Base-by-base conservation (phyloP, 2,888 invertebrate genomes). In the Acanthosoma haemorrhoidale region DNA sequence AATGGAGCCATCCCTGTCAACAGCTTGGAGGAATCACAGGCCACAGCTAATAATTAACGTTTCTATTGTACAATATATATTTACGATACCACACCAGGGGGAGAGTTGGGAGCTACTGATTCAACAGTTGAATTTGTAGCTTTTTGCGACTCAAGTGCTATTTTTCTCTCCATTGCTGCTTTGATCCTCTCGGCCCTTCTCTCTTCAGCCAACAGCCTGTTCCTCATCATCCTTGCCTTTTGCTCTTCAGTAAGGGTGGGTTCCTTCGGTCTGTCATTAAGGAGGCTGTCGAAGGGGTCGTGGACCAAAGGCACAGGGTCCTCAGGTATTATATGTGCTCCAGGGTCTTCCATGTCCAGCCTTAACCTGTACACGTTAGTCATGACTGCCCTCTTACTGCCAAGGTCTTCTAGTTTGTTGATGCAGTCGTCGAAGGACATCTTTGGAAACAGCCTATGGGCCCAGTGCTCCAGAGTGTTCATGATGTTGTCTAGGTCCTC, bases 391-490 rank as follows among this genome's bases (percentile, higher is more conserved):
- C 87, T 90, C 78, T 94, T 96, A 63, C 84, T 83, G 0, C 96
- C 96, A 1, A 97, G 82, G 71, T 87, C 87, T 79, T 96, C 96
- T 18, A 89, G 82, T 77, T 85, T 85, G n/a, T 84, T 83, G 3
- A 96, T 80, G 73, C 91, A 89, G 79, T 96, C 94, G 77, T 91
- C 91, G 80, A 96, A 97, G 13, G 88, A 85, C 78, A 90, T 89
- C 78, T 90, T 92, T 0, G 97, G 96, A 80, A 89, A 96, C 74
- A 98, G 81, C 63, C 96, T 84, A 80, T 96, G 95, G 0, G 90
- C 90, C 97, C 97, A 98, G 78, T 96, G 94, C 77, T 96, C 93
- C 68, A 96, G 79, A 70, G 87, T 88, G 68, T 89, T 88, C 82
- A 98, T 84, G 0, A 96, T 82, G 72, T 86, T 80, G 76, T 91